Base-by-base conservation (phyloP, 2,113 vertebrate species). In the Butastur rufipennis region DNA sequence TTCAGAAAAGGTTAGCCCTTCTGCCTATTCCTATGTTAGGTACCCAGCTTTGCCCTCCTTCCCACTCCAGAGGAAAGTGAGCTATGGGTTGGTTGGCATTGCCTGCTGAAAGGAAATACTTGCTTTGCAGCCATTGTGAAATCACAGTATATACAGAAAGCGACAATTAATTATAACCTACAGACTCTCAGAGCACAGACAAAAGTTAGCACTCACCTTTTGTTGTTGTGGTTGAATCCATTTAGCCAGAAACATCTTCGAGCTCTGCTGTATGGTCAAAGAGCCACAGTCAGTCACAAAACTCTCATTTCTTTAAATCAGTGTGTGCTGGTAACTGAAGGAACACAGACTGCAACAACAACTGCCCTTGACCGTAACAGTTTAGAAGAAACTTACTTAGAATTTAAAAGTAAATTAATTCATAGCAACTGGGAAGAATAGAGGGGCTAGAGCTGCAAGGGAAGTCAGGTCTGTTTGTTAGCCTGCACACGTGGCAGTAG, bases 401-500 rank as follows among this genome's bases (percentile, higher is more conserved):
- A 74, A 40, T 79, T 85, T 47, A 70, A n/a, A 65, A 93, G 56
- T 65, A 40, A 71, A 65, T 84, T 40, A 72, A 82, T 62, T 90
- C 32, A 21, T 15, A 45, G 50, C 38, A 86, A 83, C 31, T 56
- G 43, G 34, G 34, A 84, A 74, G 77, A 79, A 32, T 3, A 25
- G 0, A 38, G 19, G 40, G 56, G 40, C 48, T 45, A 31, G 66
- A 36, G 40, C 19, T 4, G 68, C 25, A 55, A 43, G 40, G 34
- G 19, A 16, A 66, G 47, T 4, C 40, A 31, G 50, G 22, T 14
- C 73, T 53, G 9, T n/a, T 10, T 45, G 8, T n/a, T 12, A 70
- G 65, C 53, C 55, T 42, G 80, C 72, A 75, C 86, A 92, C 68
- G 85, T 84, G 92, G 95, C 82, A 92, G 81, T 31, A 93, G 73